Conservation (phyloP, 1,140 invertebrate genomes). For the Tetragnatha versicolor region DNA sequence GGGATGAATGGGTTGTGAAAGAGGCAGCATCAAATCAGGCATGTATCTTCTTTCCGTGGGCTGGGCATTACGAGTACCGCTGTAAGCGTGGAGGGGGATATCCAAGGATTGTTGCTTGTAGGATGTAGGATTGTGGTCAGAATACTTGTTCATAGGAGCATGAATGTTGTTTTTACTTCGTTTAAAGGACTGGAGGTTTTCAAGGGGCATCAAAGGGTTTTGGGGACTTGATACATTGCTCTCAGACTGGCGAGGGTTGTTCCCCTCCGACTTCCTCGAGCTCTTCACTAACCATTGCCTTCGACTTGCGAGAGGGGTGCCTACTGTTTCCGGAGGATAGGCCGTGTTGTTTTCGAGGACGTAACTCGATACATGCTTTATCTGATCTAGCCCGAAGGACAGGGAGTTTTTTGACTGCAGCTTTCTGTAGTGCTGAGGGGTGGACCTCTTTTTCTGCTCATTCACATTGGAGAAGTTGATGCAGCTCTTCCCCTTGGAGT, state of each 20-base stretch:
- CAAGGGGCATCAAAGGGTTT: constrained; percentile 42
- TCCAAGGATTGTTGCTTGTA: constrained; percentile 47
- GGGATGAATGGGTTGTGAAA: constrained; percentile 7
- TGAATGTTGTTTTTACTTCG: constrained; percentile 36
- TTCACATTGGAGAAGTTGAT: constrained; percentile 97
- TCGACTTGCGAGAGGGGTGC: constrained; percentile 44
- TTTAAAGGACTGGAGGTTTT: constrained; percentile 43
- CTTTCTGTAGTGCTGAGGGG: constrained; percentile 29
- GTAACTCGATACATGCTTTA: constrained; percentile 34
- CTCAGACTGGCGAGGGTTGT: constrained; percentile 15
- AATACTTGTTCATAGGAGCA: background rate
- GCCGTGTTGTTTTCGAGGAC: constrained; percentile 31
- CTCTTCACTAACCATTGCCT: constrained; percentile 49
- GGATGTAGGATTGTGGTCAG: constrained; percentile 3
- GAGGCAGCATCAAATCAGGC: constrained; percentile 23
- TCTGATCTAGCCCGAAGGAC: constrained; percentile 34
- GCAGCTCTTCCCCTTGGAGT: constrained; percentile 68
- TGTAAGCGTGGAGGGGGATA: constrained; percentile 27
- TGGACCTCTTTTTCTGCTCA: constrained; percentile 67
- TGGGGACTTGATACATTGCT: constrained; percentile 47
- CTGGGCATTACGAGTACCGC: constrained; percentile 14
- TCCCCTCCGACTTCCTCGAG: constrained; percentile 22
- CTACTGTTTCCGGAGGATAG: constrained; percentile 45
- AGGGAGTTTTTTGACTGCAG: constrained; percentile 36
- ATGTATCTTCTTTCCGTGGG: constrained; percentile 29